A percentile compares a stretch with the other conserved stretches of the same genome.
Conservation (phyloP, 2,888 invertebrate genomes). For the Cetonia aurata region DNA sequence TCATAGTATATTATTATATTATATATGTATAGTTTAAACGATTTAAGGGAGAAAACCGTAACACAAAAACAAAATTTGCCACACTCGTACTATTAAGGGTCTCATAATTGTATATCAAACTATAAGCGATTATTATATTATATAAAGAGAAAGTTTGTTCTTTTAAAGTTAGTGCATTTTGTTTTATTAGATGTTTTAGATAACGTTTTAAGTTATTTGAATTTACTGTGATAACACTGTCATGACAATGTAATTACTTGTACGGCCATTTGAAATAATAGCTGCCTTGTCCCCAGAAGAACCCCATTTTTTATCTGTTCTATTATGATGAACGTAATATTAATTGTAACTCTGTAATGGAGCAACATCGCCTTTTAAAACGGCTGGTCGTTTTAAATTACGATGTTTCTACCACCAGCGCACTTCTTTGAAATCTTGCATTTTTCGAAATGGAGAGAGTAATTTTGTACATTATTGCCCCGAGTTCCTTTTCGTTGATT, state of each 20-base stretch:
- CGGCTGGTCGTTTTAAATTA: constrained; percentile 15
- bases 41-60: constrained; percentile 35
- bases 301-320: constrained; percentile 19
- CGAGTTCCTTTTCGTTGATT: constrained; percentile 35
- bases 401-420: constrained; percentile 25
- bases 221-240: constrained; percentile 62
- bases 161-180: constrained; percentile 52
- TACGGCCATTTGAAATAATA: constrained; percentile 39
- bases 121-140: constrained; percentile 57
- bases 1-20: constrained; percentile 40
- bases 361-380: constrained; percentile 21
- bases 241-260: constrained; percentile 58
- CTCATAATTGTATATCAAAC: constrained; percentile 54
- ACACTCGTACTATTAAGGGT: constrained; percentile 40
- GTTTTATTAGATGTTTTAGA: constrained; percentile 51
- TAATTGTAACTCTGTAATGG: constrained; percentile 21
- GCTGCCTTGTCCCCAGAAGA: constrained; percentile 31
- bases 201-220: constrained; percentile 55
- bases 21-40: constrained; percentile 45
- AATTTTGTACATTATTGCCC: constrained; percentile 31
- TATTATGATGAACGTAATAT: constrained; percentile 1
- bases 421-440: constrained; percentile 21
- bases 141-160: constrained; percentile 18
- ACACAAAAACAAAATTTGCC: constrained; percentile 40
- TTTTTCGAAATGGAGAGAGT: background rate